Conservation (phyloP, 2,797 vertebrate genomes). For the Adelosebastes latens region DNA sequence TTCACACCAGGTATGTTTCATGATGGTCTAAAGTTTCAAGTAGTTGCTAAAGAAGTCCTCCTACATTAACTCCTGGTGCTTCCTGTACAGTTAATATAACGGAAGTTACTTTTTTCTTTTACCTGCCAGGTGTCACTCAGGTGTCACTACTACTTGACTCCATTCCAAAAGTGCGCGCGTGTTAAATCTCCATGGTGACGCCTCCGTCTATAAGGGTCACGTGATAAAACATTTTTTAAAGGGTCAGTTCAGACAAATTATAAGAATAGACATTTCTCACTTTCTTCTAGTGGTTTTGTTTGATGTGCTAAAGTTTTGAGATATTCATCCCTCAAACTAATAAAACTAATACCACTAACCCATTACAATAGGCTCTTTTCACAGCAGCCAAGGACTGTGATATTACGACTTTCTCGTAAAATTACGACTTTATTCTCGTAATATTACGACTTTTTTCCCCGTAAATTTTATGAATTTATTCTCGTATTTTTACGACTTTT, state of each 20-base stretch:
- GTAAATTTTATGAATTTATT: no score
- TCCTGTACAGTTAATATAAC: neutral
- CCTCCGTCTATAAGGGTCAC: neutral
- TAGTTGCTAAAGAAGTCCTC: neutral
- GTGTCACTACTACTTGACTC: neutral
- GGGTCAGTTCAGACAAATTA: neutral
- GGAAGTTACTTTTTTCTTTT: no score
- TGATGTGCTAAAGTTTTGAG: neutral
- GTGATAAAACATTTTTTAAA: slow-evolving; percentile 20
- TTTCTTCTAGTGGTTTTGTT: neutral
- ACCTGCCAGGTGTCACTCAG: no score
- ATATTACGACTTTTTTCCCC: no score
- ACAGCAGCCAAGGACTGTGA: no score
- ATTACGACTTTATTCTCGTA: no score
- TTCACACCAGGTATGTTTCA: slow-evolving; percentile 89
- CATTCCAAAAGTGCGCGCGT: neutral
- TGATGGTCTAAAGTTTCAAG: neutral
- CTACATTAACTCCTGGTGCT: neutral
- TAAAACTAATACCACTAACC: fast-evolving
- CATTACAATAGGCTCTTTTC: neutral
- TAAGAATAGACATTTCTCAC: neutral
- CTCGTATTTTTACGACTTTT: no score
- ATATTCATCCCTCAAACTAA: neutral
- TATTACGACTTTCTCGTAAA: no score
- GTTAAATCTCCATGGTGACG: slow-evolving; percentile 1